Evolutionary conservation across 2,797 vertebrate species (phyloP).

Genomic region (Etheostoma perlongum): DNA sequence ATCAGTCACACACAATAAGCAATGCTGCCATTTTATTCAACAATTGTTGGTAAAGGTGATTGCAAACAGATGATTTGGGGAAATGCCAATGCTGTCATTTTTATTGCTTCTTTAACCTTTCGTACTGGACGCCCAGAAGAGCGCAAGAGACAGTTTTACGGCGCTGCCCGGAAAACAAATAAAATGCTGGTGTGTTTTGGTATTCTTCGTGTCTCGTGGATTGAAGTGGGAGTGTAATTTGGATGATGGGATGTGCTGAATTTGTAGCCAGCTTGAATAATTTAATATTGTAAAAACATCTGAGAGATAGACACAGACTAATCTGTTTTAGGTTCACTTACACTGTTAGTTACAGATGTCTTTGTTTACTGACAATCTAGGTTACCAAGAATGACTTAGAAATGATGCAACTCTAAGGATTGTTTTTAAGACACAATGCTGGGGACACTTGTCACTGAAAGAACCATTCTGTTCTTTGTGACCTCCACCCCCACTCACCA

Average conservation of each 20-base stretch:
- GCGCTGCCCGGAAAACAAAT: constrained; percentile 38
- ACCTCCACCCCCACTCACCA: not conserved
- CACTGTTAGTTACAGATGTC: not conserved
- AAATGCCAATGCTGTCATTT: constrained; percentile 56
- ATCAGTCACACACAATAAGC: not conserved
- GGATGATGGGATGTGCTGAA: constrained; percentile 4
- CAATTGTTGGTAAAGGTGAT: not conserved
- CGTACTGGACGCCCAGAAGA: constrained; percentile 8
- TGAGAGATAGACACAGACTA: not conserved
- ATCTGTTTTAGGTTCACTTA: not conserved
- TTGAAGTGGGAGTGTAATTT: constrained; percentile 25
- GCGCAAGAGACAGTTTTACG: constrained; percentile 37
- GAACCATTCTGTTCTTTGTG: not conserved
- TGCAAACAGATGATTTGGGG: constrained; percentile 47
- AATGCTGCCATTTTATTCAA: constrained; percentile 18
- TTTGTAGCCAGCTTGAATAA: not conserved
- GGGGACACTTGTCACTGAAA: not conserved
- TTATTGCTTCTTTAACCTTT: constrained; percentile 62
- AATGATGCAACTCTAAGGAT: not conserved
- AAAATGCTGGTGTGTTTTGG: constrained; percentile 21
- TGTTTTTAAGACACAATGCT: not conserved
- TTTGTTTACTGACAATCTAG: constrained; percentile 8
- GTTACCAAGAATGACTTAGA: not conserved
- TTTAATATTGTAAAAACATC: constrained; percentile 29
- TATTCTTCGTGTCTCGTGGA: not conserved